These are phyloP conservation scores for Crotalus helleri DNA, from an alignment of 2,113 vertebrate genomes.

Conservation along the genomic window DNA sequence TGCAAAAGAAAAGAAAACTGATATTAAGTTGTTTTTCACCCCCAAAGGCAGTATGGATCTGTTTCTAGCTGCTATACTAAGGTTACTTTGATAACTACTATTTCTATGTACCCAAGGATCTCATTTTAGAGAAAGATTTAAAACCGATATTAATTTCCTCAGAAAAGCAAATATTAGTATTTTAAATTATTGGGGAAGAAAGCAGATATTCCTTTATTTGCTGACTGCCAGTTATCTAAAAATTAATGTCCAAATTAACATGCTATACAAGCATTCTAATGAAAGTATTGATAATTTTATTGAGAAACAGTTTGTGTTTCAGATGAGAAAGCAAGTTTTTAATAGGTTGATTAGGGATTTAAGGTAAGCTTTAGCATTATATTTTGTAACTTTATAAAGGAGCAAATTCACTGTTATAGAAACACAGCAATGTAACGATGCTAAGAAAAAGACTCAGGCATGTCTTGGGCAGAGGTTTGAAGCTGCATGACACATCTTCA, in stretches of 20 bases:
- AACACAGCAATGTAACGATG: neutral
- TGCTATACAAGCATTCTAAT: neutral
- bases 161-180: neutral
- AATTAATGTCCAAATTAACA: neutral
- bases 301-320: neutral
- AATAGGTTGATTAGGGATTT: neutral
- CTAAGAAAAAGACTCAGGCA: no score
- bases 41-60: neutral
- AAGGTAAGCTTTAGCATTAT: neutral
- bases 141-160: neutral
- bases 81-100: neutral
- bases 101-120: neutral
- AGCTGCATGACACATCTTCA: no score
- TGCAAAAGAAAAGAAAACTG: constrained; percentile 39
- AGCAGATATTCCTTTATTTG: neutral
- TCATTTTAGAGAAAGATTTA: neutral
- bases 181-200: neutral
- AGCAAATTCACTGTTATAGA: neutral
- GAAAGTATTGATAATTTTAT: neutral
- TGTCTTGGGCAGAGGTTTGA: no score
- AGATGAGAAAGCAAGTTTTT: neutral
- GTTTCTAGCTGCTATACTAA: neutral
- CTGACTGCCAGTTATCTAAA: neutral
- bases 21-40: constrained; percentile 22
- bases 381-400: neutral